These are phyloP conservation scores for Pseudachorutes palmiensis DNA, from an alignment of 1,140 invertebrate genomes.

Conservation along the genomic window DNA sequence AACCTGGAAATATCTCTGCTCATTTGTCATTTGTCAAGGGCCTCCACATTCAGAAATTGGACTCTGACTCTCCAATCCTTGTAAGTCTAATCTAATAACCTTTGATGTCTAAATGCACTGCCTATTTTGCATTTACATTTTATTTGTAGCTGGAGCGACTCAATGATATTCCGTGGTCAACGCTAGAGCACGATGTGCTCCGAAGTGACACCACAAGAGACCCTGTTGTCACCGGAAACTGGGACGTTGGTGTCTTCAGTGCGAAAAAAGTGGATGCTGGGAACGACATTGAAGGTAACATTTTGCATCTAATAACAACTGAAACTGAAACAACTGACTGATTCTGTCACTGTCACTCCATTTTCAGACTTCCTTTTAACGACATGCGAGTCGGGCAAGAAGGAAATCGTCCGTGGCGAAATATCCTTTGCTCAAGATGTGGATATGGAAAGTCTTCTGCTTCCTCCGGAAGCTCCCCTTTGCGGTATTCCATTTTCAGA, in stretches of 20 bases:
- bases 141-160: not conserved
- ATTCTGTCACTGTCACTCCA: not conserved
- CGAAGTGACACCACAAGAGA: not conserved
- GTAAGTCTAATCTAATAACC: not conserved
- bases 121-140: not conserved
- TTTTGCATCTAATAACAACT: not conserved
- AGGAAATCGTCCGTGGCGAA: not conserved
- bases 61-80: not conserved
- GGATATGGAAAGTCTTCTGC: not conserved
- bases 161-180: not conserved
- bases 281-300: not conserved
- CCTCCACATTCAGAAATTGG: not conserved
- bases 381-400: not conserved
- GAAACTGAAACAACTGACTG: not conserved
- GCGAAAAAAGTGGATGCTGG: not conserved
- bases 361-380: conserved; percentile 2
- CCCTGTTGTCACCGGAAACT: conserved; percentile 13
- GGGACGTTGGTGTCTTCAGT: conserved; percentile 10
- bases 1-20: conserved; percentile 17
- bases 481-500: conserved; percentile 18
- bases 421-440: conserved; percentile 8
- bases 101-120: not conserved
- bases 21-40: conserved; percentile 11
- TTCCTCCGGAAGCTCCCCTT: not conserved
- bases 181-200: not conserved